Conservation (phyloP, 1,140 invertebrate genomes). For the Scaptomyza graminum region DNA sequence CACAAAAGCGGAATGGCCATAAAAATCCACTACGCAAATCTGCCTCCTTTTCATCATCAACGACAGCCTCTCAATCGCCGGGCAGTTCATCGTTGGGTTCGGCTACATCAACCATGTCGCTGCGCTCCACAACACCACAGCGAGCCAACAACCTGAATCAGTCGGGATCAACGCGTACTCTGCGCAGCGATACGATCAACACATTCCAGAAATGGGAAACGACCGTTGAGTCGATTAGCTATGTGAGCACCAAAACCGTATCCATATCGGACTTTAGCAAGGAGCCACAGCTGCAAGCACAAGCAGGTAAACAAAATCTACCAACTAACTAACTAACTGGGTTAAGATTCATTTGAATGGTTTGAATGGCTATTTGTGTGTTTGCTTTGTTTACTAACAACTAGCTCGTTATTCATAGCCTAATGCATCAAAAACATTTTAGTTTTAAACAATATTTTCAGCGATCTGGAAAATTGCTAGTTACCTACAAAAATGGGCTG, state of each 20-base stretch:
- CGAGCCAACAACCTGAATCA: constrained; percentile 4
- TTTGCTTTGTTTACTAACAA: constrained; percentile 40
- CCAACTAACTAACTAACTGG: constrained; percentile 12
- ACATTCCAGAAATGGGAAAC: constrained; percentile 83
- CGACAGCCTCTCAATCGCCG: constrained; percentile 53
- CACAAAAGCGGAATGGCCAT: constrained; percentile 23
- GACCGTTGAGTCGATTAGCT: constrained; percentile 79
- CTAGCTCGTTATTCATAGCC: constrained; percentile 45
- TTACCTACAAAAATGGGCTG: constrained; percentile 61
- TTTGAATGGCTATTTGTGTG: constrained; percentile 19
- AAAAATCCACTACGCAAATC: constrained; percentile 75
- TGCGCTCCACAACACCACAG: constrained; percentile 69
- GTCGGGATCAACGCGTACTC: constrained; percentile 46
- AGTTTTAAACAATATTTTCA: constrained; percentile 37
- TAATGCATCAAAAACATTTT: constrained; percentile 53
- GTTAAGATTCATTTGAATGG: constrained; percentile 11
- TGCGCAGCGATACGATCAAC: constrained; percentile 75
- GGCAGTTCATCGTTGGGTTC: constrained; percentile 70
- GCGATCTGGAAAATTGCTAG: constrained; percentile 72
- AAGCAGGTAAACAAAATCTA: constrained; percentile 52
- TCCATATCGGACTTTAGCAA: constrained; percentile 69
- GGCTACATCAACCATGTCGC: constrained; percentile 74
- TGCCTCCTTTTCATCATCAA: constrained; percentile 72
- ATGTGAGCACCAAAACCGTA: constrained; percentile 78
- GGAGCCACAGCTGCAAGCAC: constrained; percentile 60